Conservation (phyloP, 1,140 invertebrate species). For the Stenopsyche tienmushanensis region DNA sequence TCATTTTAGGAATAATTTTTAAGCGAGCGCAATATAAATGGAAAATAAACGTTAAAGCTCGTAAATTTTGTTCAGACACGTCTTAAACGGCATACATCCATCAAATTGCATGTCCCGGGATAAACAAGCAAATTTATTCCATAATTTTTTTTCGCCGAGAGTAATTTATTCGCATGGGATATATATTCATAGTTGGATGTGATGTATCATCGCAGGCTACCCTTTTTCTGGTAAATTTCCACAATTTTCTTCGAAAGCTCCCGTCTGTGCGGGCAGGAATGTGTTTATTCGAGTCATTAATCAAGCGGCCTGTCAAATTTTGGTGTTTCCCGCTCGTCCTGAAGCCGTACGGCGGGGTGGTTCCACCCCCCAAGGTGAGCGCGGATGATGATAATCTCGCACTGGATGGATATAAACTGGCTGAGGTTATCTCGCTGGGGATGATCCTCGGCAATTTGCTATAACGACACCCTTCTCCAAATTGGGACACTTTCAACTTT, state of each 20-base stretch:
- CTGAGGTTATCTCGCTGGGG: not conserved
- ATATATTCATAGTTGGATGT: not conserved
- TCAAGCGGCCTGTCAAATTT: constrained; percentile 7
- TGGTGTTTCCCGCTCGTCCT: not conserved
- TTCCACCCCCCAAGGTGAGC: not conserved
- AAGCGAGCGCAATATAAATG: no score
- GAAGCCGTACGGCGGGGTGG: no score
- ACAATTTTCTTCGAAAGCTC: not conserved
- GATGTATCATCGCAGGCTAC: not conserved
- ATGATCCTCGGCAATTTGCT: not conserved
- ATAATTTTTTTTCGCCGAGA: no score
- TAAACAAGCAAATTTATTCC: no score
- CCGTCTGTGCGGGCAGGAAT: not conserved
- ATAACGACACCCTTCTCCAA: not conserved
- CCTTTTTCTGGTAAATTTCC: not conserved
- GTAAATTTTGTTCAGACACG: no score
- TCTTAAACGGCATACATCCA: no score
- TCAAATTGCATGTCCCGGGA: no score
- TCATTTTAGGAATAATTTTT: no score
- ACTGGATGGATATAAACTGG: not conserved
- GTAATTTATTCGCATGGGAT: not conserved
- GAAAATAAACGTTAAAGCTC: no score
- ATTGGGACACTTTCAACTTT: not conserved
- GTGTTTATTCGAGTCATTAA: constrained; percentile 2
- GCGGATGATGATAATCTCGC: not conserved